Conservation (phyloP, 2,888 invertebrate genomes). For the Ophioninae sp. region DNA sequence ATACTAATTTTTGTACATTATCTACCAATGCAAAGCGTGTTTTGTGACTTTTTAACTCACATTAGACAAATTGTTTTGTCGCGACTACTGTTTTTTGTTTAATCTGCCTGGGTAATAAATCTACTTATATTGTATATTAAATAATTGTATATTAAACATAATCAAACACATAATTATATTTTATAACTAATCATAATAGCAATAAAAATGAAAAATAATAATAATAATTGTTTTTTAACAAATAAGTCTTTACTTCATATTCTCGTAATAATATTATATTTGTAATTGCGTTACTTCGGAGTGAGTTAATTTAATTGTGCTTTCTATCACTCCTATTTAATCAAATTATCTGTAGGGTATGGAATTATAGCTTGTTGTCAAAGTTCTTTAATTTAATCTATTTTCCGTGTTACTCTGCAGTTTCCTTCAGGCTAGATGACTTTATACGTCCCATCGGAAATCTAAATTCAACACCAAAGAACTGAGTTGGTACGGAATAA, state of each 20-base stretch:
- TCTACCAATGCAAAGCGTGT: too few relatives aligned
- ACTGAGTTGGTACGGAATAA: slow-evolving; percentile 32
- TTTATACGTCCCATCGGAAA: slow-evolving; percentile 30
- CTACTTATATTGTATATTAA: too few relatives aligned
- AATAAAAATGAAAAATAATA: background rate
- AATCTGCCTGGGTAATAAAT: too few relatives aligned
- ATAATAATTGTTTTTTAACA: background rate
- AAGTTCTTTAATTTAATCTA: slow-evolving; percentile 39
- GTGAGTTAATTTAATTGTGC: background rate
- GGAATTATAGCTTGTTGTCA: slow-evolving; percentile 14
- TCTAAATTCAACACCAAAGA: slow-evolving; percentile 46
- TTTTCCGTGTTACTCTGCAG: slow-evolving; percentile 39
- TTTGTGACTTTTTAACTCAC: too few relatives aligned
- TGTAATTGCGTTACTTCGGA: background rate
- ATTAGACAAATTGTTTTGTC: too few relatives aligned
- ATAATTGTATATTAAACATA: too few relatives aligned
- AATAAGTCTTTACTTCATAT: background rate
- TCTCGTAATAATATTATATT: background rate
- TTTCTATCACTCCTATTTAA: slow-evolving; percentile 2
- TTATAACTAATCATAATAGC: background rate
- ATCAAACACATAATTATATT: background rate
- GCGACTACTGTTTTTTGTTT: too few relatives aligned
- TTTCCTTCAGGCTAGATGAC: slow-evolving; percentile 41
- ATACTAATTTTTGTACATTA: too few relatives aligned
- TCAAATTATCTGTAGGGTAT: slow-evolving; percentile 28